phyloP scores from a whole-genome alignment of 1,140 invertebrate species.

The Cecropterus lyciades region DNA sequence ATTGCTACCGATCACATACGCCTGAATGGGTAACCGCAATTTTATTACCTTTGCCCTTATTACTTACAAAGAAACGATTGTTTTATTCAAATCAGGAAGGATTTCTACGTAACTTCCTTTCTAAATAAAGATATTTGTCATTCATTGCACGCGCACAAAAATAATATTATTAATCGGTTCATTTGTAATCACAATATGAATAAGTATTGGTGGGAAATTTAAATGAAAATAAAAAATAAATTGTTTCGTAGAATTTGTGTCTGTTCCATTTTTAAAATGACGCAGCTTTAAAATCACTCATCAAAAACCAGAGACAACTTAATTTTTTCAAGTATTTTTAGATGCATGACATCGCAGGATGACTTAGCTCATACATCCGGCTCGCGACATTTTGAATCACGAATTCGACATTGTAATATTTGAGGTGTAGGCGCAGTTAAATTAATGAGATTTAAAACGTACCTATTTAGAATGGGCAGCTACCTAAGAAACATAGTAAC shows the following conservation, averaged over 20 bases:
- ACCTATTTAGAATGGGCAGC: not conserved
- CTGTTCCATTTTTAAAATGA: not conserved
- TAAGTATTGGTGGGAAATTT: too few relatives aligned
- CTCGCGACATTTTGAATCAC: constrained; percentile 29
- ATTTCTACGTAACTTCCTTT: not conserved
- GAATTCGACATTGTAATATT: constrained; percentile 25
- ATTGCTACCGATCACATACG: not conserved
- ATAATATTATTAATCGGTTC: too few relatives aligned
- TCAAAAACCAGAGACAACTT: not conserved
- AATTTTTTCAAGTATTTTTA: constrained; percentile 8
- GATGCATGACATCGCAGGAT: constrained; percentile 18
- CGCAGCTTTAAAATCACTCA: not conserved
- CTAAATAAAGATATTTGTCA: too few relatives aligned
- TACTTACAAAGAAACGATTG: not conserved
- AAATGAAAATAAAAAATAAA: too few relatives aligned
- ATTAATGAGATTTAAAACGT: not conserved
- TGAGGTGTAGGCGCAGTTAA: constrained; percentile 7
- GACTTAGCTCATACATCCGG: constrained; percentile 21
- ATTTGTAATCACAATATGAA: too few relatives aligned
- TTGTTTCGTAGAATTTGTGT: not conserved
- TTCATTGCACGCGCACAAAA: too few relatives aligned
- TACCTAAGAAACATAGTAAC: too few relatives aligned
- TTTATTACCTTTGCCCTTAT: not conserved
- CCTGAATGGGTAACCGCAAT: not conserved
- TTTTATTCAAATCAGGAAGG: not conserved